Evolutionary conservation across 2,113 vertebrate species (phyloP), one percentile per base, ranked within the genome.

Genomic region (Donacobius atricapilla): DNA sequence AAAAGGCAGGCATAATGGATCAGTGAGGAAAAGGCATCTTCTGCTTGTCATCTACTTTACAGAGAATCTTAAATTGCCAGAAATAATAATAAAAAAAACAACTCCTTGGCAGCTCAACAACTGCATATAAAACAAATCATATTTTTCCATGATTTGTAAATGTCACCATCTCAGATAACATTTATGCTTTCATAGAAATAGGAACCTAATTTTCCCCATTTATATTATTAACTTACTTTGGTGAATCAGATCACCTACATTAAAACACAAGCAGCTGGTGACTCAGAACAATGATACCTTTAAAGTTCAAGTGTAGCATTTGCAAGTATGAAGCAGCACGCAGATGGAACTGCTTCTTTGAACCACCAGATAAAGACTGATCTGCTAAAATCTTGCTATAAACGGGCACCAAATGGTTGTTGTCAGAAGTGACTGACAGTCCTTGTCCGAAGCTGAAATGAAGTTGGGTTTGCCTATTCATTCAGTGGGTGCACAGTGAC

Each of bases 61-160:
- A 93, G 92, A 97, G 81, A 81, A 95, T 80, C 93, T 94, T 94
- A 97, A 97, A 96, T 89, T 89, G 80, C 90, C 97, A 72, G 87
- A 80, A 94, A 97, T 89, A 47, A 42, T 15, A 42, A 42, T 42
- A 40, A 40, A 14, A 96, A 68, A 83, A 87, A 94, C 48, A 47
- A 23, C 71, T 93, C 77, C 58, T 89, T 92, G 96, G 94, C 93
- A 95, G 93, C 75, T 84, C 70, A 96, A 93, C 90, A 86, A 87
- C 91, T 84, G 83, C 79, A 75, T 89, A 80, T 90, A 89, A 96
- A 97, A 95, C 83, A 95, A 94, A 95, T 89, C 70, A 82, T 83
- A 56, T 83, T 91, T 83, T 78, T 89, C 91, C 64, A 60, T 69
- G 82, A 89, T 77, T 80, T 3, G 65, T 82, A 93, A 96, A 97